These are phyloP conservation scores for Aldabrachelys gigantea DNA, from an alignment of 2,113 vertebrate species.

Conservation along the genomic window DNA sequence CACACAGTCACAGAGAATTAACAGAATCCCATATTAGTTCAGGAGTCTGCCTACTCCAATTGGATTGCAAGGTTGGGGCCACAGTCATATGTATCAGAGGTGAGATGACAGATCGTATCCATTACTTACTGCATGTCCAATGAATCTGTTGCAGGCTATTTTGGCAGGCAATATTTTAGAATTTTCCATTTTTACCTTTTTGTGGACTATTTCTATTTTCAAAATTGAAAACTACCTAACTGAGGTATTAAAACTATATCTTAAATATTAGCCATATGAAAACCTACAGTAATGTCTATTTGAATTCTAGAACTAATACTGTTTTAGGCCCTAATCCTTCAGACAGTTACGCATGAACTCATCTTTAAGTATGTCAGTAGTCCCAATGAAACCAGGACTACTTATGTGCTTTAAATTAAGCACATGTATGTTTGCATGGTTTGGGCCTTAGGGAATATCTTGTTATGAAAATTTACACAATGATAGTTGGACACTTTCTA, in stretches of 20 bases:
- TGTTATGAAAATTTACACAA: too few species aligned
- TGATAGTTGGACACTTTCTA: too few species aligned
- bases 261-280: too few species aligned
- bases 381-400: not conserved
- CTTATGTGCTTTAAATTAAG: not conserved
- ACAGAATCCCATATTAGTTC: accelerated
- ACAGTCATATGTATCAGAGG: not conserved
- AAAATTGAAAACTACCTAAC: not conserved
- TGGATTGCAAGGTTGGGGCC: too few species aligned
- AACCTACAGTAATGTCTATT: not conserved
- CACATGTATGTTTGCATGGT: too few species aligned
- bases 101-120: not conserved
- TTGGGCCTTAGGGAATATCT: too few species aligned
- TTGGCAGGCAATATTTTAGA: not conserved
- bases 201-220: not conserved
- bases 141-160: not conserved
- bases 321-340: not conserved
- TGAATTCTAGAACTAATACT: not conserved
- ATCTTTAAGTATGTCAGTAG: not conserved
- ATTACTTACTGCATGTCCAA: not conserved
- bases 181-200: not conserved
- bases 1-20: accelerated
- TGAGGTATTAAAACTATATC: not conserved
- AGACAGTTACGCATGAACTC: not conserved
- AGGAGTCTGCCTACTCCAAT: too few species aligned